These are phyloP conservation scores for Cistogaster globosa DNA, from an alignment of 2,888 invertebrate species.

Conservation along the genomic window DNA sequence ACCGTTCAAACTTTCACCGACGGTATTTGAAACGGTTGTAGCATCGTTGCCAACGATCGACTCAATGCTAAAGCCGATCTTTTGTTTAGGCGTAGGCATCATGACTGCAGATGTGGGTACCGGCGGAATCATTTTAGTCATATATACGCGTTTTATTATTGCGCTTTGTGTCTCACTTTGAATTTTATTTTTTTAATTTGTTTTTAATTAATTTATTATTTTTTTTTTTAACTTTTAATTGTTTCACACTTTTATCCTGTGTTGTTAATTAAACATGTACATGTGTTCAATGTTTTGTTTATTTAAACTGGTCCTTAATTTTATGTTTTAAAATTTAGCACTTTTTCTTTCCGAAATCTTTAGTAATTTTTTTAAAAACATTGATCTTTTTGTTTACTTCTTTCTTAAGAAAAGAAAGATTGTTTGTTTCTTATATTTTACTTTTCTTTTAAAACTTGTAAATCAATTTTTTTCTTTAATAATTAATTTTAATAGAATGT, in stretches of 20 bases:
- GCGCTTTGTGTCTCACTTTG: slow-evolving; percentile 46
- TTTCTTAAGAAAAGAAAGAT: no score
- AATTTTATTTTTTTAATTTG: slow-evolving; percentile 45
- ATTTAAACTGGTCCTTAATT: slow-evolving; percentile 60
- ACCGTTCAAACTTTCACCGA: slow-evolving; percentile 70
- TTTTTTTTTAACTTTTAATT: slow-evolving; percentile 1
- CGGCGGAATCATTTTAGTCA: slow-evolving; percentile 93
- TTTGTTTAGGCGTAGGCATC: slow-evolving; percentile 94
- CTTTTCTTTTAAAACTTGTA: slow-evolving; percentile 4
- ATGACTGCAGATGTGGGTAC: slow-evolving; percentile 96
- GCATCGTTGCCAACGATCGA: slow-evolving; percentile 92
- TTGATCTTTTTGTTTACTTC: no score
- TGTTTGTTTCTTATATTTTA: background rate
- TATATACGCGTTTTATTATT: slow-evolving; percentile 78
- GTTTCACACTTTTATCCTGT: slow-evolving; percentile 19
- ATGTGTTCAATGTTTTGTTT: background rate
- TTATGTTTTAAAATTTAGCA: background rate
- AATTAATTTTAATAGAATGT: background rate
- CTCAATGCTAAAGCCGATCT: slow-evolving; percentile 97
- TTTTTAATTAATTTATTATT: slow-evolving; percentile 12
- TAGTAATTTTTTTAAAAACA: background rate
- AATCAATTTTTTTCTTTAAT: slow-evolving; percentile 5
- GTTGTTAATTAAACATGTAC: background rate
- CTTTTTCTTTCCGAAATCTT: background rate
- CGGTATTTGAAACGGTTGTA: slow-evolving; percentile 72